Evolutionary conservation across 2,888 invertebrate species (phyloP), one percentile per base, ranked within the genome.

Genomic region (Caradrina clavipalpis): DNA sequence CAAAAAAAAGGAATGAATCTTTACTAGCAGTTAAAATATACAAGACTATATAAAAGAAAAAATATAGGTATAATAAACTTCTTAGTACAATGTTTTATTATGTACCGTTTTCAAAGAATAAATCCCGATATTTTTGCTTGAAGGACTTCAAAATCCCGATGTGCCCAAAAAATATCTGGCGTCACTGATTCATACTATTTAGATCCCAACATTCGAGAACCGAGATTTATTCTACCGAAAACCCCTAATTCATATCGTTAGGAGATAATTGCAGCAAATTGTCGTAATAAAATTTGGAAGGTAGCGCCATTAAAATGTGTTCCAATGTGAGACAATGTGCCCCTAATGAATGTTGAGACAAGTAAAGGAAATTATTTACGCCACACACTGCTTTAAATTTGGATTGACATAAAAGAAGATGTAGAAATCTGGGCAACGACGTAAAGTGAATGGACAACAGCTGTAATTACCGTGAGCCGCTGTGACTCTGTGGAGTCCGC

Each of bases 381-480:
- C 94, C 92, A 95, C 91, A 91, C 83, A 87, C 82, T 84, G 90
- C 87, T 89, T 90, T 89, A 87, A 90, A 91, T 91, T 90, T 89
- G 90, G 87, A 83, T 87, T 88, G 88, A 90, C 87, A 91, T 91
- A 91, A 91, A 92, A 93, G 91, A 93, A 93, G 93, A 95, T 91
- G 90, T 93, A 91, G 93, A 92, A 92, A 92, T 94, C 91, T 90
- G 89, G 85, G 93, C 93, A 94, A 94, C 90, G 93, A 93, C 90
- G 90, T 91, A 93, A 95, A 95, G 94, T 93, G 94, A 95, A 95
- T 93, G 94, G 93, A 95, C 92, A 93, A 89, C n/a, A n/a, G n/a
- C 89, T 88, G 92, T 93, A 95, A 95, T 95, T 94, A 94, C 92
- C 86, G 92, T 88, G 89, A 86, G 88, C 90, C 88, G 86, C 80